phyloP scores from a whole-genome alignment of 2,113 vertebrate genomes.

The Tetraodon nigroviridis region DNA sequence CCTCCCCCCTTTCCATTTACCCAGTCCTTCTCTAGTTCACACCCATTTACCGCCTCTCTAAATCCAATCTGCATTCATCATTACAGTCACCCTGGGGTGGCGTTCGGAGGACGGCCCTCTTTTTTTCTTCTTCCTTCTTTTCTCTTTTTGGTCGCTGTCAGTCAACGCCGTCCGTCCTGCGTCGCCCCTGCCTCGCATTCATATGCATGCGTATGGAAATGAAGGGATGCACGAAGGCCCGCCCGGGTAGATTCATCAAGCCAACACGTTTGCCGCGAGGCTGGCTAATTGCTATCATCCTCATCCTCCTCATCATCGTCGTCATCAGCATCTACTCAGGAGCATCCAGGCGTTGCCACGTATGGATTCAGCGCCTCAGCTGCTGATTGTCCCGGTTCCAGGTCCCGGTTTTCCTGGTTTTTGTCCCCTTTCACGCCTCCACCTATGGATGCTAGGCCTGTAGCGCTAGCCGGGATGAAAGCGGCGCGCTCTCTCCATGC shows the following conservation, averaged over 20 bases:
- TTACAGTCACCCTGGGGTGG: slow-evolving; percentile 50
- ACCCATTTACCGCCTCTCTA: slow-evolving; percentile 62
- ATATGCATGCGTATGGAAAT: slow-evolving; percentile 60
- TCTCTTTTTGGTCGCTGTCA: slow-evolving; percentile 22
- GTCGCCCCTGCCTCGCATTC: slow-evolving; percentile 11
- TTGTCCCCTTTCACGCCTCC: background rate
- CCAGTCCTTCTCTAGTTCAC: slow-evolving; percentile 70
- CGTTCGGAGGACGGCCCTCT: slow-evolving; percentile 31
- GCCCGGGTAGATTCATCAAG: slow-evolving; percentile 54
- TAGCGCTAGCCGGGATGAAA: background rate
- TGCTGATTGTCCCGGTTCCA: slow-evolving; percentile 17
- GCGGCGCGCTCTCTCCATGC: background rate
- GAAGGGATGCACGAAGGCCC: slow-evolving; percentile 39
- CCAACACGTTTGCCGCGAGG: slow-evolving; percentile 33
- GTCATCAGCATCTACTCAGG: slow-evolving; percentile 12
- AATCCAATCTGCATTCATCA: slow-evolving; percentile 65
- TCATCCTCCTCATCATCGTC: slow-evolving; percentile 28
- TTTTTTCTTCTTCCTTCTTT: no score
- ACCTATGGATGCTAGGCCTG: background rate
- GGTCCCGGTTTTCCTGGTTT: background rate
- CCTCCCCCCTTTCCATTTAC: slow-evolving; percentile 41
- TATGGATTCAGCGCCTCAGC: slow-evolving; percentile 17
- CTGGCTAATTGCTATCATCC: slow-evolving; percentile 56
- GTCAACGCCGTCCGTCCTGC: slow-evolving; percentile 5
- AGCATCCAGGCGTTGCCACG: slow-evolving; percentile 19